phyloP scores from a whole-genome alignment of 2,113 vertebrate genomes.

The Epinephelus fuscoguttatus region DNA sequence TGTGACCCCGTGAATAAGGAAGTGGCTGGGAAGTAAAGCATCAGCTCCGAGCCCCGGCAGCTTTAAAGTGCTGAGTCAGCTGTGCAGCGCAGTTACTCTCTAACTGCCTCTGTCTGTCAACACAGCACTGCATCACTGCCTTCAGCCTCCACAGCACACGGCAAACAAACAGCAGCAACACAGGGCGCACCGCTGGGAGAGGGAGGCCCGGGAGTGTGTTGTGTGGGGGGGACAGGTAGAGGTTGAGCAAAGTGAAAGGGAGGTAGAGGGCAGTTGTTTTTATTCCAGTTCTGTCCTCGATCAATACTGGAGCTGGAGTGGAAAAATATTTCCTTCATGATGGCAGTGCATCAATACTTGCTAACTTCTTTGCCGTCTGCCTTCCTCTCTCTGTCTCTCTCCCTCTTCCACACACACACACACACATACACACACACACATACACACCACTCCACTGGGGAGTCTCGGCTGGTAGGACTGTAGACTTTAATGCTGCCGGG shows the following conservation, averaged over 20 bases:
- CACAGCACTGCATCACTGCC: constrained; percentile 55
- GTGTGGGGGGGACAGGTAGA: constrained; percentile 10
- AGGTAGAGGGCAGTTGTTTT: not conserved
- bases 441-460: constrained; percentile 28
- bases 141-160: constrained; percentile 28
- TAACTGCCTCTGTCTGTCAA: constrained; percentile 62
- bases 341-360: constrained; percentile 26
- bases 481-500: constrained; percentile 56
- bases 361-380: constrained; percentile 39
- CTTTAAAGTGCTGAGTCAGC: constrained; percentile 73
- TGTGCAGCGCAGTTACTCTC: constrained; percentile 40
- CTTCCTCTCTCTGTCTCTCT: constrained; percentile 13
- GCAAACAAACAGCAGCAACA: constrained; percentile 48
- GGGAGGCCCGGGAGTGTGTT: not conserved
- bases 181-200: not conserved
- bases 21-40: constrained; percentile 51
- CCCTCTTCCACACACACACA: constrained; percentile 1
- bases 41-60: constrained; percentile 7
- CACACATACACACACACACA: not conserved
- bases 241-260: constrained; percentile 21
- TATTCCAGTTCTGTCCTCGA: constrained; percentile 26
- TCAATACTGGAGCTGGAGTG: constrained; percentile 39
- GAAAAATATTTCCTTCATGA: constrained; percentile 43
- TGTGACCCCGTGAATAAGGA: constrained; percentile 47
- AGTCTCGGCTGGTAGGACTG: constrained; percentile 50